These are phyloP conservation scores for Epistrophella euchroma DNA, from an alignment of 2,888 invertebrate species.

Conservation along the genomic window DNA sequence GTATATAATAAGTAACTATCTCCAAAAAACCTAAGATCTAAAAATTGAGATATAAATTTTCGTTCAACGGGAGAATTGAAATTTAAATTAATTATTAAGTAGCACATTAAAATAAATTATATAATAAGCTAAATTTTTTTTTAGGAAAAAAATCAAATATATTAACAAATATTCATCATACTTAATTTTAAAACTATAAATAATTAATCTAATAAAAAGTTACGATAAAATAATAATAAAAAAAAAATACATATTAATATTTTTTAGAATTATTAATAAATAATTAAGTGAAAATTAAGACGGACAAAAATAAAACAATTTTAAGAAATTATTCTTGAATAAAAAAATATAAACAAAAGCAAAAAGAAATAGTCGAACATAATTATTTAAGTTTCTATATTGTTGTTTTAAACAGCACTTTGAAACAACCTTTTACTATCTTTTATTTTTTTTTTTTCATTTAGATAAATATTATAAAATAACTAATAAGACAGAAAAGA, in stretches of 20 bases:
- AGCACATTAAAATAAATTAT: slow-evolving; percentile 61
- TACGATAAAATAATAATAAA: slow-evolving; percentile 58
- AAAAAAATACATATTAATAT: slow-evolving; percentile 71
- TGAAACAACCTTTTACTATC: slow-evolving; percentile 67
- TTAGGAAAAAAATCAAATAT: slow-evolving; percentile 64
- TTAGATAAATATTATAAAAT: slow-evolving; percentile 38
- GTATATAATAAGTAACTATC: slow-evolving; percentile 55
- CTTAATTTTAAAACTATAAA: slow-evolving; percentile 67
- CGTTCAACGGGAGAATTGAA: slow-evolving; percentile 66
- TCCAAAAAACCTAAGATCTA: slow-evolving; percentile 51
- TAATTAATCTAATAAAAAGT: slow-evolving; percentile 66
- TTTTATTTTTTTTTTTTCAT: slow-evolving; percentile 56
- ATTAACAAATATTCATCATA: slow-evolving; percentile 62
- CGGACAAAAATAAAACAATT: slow-evolving; percentile 52
- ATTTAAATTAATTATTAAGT: slow-evolving; percentile 69
- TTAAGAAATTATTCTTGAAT: slow-evolving; percentile 70
- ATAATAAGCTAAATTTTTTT: slow-evolving; percentile 65
- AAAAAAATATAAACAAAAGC: slow-evolving; percentile 2
- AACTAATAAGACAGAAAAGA: slow-evolving; percentile 24
- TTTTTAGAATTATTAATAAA: slow-evolving; percentile 68
- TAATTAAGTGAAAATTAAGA: slow-evolving; percentile 64
- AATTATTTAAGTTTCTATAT: slow-evolving; percentile 60
- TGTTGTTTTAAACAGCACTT: slow-evolving; percentile 72
- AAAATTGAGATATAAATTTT: slow-evolving; percentile 49
- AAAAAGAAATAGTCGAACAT: slow-evolving; percentile 55